Base-by-base conservation (phyloP, 2,888 invertebrate genomes). In the Palloptera scutellata region DNA sequence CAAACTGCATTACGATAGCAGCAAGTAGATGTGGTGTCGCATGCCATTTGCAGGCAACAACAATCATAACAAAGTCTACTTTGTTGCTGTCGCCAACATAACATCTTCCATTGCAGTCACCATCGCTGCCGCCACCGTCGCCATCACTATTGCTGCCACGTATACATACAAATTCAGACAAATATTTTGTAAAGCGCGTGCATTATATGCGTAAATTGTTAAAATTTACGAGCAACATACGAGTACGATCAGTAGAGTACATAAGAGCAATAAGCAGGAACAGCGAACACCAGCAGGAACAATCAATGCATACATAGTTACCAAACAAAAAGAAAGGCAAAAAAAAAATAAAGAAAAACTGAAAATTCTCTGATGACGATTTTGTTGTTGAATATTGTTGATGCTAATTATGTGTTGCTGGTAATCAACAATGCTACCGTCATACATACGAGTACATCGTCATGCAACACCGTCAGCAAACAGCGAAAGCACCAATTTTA, bases 1-100 rank as follows among this genome's bases (percentile, higher is more conserved):
- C 74, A 76, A 73, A 77, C 74, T 75, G 73, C 74, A 70, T 77
- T 79, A 78, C 78, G 76, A 79, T 52, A 43, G 42, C 17, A 59
- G 51, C 66, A 43, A 61, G 30, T 4, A 57, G 51, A 17, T 19
- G 82, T 81, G 81, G 79, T 76, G 81, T 74, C 74, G 75, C 73
- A 77, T 74, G 75, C 73, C 74, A 70, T 77, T 79, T 78, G 19
- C 13, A 17, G 61, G 30, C 48, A 48, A 63, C 45, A 30, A 43
- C 52, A 63, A 61, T 42, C 48, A 43, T 54, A 57, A 60, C 30
- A 43, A 53, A 30, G 51, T 20, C 48, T 17, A 45, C 60, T 30
- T 54, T 17, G 20, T 55, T 55, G 30, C 9, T 40, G 30, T 8
- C 10, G 11, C 55, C 30, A 54, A 8, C n/a, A n/a, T n/a, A n/a